Conservation (phyloP, 2,113 vertebrate species). For the Tachycineta bicolor region DNA sequence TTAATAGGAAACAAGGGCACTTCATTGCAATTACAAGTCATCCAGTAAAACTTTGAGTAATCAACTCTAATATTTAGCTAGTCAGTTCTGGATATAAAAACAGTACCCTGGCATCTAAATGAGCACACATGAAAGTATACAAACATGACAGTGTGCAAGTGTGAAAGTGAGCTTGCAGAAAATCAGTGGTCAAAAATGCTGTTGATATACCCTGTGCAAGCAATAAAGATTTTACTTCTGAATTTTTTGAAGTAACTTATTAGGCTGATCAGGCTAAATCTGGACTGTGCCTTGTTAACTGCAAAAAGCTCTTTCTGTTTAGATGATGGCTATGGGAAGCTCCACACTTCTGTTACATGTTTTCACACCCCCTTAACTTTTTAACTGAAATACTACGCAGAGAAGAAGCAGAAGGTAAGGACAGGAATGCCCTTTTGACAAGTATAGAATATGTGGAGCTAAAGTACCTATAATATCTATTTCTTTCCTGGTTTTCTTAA, state of each 20-base stretch:
- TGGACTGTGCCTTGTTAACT: not conserved
- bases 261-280: not conserved
- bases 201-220: not conserved
- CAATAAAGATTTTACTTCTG: not conserved
- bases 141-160: not conserved
- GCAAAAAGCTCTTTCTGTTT: not conserved
- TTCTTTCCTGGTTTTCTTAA: not conserved
- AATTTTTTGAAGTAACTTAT: not conserved
- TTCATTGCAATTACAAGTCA: not conserved
- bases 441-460: not conserved
- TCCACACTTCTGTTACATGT: not conserved
- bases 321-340: not conserved
- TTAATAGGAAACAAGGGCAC: not conserved
- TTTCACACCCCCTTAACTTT: not conserved
- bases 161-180: not conserved
- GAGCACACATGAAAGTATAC: not conserved
- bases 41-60: not conserved
- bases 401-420: not conserved
- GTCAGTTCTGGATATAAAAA: not conserved
- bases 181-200: not conserved
- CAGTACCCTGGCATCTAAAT: not conserved
- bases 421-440: constrained; percentile 29
- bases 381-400: not conserved
- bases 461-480: not conserved
- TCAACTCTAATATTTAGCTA: not conserved